Percentiles rank a stretch among this genome's conserved stretches.
Conservation (phyloP, 2,888 invertebrate genomes). For the Bellardia pandia region DNA sequence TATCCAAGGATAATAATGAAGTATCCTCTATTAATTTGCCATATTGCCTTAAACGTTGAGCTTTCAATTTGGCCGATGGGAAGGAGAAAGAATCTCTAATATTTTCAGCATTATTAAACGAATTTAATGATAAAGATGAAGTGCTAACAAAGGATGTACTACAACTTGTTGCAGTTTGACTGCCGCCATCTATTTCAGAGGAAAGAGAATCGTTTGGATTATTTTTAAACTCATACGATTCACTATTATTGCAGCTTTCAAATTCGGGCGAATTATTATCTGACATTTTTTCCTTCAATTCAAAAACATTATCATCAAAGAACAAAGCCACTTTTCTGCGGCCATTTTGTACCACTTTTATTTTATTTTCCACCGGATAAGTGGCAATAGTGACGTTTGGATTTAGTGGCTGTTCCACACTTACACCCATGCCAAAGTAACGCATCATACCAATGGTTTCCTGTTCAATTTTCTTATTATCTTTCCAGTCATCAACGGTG, state of each 20-base stretch:
- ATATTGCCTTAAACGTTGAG: conserved; percentile 45
- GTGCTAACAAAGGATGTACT: conserved; percentile 24
- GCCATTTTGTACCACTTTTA: conserved; percentile 77
- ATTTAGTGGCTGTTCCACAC: conserved; percentile 74
- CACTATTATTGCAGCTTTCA: conserved; percentile 48
- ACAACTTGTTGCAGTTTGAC: neutral
- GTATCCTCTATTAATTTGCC: conserved; percentile 55
- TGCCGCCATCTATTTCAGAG: neutral
- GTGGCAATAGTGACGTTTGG: conserved; percentile 75
- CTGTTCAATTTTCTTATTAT: conserved; percentile 76
- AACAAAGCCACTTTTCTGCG: conserved; percentile 76
- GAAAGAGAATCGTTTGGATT: conserved; percentile 1
- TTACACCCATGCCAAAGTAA: conserved; percentile 77
- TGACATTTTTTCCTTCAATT: conserved; percentile 72
- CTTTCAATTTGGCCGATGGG: neutral
- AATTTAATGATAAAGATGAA: conserved; percentile 37
- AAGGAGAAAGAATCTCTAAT: conserved; percentile 24
- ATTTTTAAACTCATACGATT: neutral
- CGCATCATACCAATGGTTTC: conserved; percentile 81
- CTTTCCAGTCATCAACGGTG: conserved; percentile 78
- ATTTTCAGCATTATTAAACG: conserved; percentile 21
- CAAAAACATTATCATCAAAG: conserved; percentile 77
- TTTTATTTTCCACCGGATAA: conserved; percentile 70
- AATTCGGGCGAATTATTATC: conserved; percentile 31
- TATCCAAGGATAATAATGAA: conserved; percentile 14